phyloP scores from a whole-genome alignment of 2,888 invertebrate genomes.

The Agrochola lychnidis region DNA sequence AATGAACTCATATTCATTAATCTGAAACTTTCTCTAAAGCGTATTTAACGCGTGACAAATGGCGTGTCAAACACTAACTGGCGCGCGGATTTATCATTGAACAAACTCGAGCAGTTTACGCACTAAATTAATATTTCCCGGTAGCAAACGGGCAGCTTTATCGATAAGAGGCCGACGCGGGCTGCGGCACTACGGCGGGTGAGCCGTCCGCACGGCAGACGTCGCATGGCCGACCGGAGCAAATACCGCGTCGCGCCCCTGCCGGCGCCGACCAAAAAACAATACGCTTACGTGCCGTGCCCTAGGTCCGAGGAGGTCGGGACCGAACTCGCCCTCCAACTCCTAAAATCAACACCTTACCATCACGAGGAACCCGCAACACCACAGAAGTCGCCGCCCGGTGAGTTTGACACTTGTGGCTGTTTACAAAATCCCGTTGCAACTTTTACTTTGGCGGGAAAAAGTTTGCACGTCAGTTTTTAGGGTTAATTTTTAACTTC shows the following conservation, averaged over 20 bases:
- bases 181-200: slow-evolving; percentile 72
- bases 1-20: not conserved
- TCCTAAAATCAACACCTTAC: slow-evolving; percentile 71
- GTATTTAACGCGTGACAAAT: slow-evolving; percentile 56
- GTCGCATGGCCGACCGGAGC: slow-evolving; percentile 89
- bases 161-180: slow-evolving; percentile 74
- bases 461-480: slow-evolving; percentile 66
- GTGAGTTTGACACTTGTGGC: slow-evolving; percentile 73
- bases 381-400: slow-evolving; percentile 80
- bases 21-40: slow-evolving; percentile 13
- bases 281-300: slow-evolving; percentile 89
- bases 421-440: slow-evolving; percentile 49
- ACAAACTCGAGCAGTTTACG: slow-evolving; percentile 66
- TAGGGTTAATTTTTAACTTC: slow-evolving; percentile 16
- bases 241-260: slow-evolving; percentile 89
- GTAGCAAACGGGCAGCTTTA: slow-evolving; percentile 71
- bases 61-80: slow-evolving; percentile 62
- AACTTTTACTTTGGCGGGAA: slow-evolving; percentile 72
- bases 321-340: slow-evolving; percentile 85
- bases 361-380: slow-evolving; percentile 77
- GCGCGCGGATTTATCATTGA: slow-evolving; percentile 63
- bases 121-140: slow-evolving; percentile 67
- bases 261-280: slow-evolving; percentile 86
- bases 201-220: slow-evolving; percentile 80
- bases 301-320: slow-evolving; percentile 90